Evolutionary conservation across 2,113 vertebrate genomes (phyloP).

Genomic region (Phoxinus phoxinus): DNA sequence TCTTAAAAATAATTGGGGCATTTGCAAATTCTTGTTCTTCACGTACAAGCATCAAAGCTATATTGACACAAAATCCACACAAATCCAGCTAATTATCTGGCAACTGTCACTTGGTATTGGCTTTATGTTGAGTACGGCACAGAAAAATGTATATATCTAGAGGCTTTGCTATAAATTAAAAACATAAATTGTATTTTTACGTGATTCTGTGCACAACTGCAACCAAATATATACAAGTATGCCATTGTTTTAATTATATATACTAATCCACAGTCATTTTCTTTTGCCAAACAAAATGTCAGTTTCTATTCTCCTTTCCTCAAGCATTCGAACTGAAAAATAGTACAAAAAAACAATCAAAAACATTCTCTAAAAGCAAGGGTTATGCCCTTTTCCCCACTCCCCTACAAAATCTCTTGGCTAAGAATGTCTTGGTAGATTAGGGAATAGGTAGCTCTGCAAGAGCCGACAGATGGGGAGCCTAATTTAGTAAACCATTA

Average conservation of each 20-base stretch:
- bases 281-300: not conserved
- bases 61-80: slow-evolving; percentile 70
- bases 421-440: slow-evolving; percentile 68
- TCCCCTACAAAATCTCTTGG: slow-evolving; percentile 65
- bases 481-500: slow-evolving; percentile 75
- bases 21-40: slow-evolving; percentile 20
- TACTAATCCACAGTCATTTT: not conserved
- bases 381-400: slow-evolving; percentile 61
- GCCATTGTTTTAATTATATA: not conserved
- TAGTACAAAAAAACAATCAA: slow-evolving; percentile 46
- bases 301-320: not conserved
- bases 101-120: slow-evolving; percentile 58
- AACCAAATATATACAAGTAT: not conserved
- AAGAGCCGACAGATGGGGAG: slow-evolving; percentile 74
- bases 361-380: slow-evolving; percentile 51
- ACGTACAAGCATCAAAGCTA: slow-evolving; percentile 63
- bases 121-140: slow-evolving; percentile 54
- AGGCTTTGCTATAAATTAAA: not conserved
- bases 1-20: slow-evolving; percentile 3
- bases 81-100: slow-evolving; percentile 71
- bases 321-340: slow-evolving; percentile 12
- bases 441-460: slow-evolving; percentile 66
- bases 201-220: not conserved
- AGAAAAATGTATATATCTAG: slow-evolving; percentile 27
- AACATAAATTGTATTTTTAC: not conserved